phyloP scores from a whole-genome alignment of 2,797 vertebrate genomes.

The Hirundo rustica region DNA sequence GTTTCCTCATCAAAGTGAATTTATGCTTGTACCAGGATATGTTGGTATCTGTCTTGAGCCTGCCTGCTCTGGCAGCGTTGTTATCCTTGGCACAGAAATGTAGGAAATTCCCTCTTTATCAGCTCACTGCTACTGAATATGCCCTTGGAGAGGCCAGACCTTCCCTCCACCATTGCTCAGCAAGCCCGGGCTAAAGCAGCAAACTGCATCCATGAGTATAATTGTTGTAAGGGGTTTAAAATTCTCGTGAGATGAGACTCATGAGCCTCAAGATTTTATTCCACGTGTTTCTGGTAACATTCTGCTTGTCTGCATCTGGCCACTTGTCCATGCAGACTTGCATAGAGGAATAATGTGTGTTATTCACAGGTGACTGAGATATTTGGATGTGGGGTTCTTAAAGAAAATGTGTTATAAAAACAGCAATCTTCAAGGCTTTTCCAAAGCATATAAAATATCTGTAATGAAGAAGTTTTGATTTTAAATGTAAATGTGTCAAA shows the following conservation, averaged over 20 bases:
- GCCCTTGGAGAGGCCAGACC: neutral
- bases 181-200: neutral
- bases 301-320: neutral
- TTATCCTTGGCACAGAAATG: neutral
- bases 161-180: neutral
- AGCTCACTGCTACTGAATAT: neutral
- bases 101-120: constrained; percentile 4
- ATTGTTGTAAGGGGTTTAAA: neutral
- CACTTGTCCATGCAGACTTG: neutral
- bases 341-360: neutral
- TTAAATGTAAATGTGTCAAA: neutral
- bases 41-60: neutral
- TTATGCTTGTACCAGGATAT: neutral
- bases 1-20: neutral
- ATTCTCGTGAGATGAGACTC: neutral
- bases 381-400: neutral
- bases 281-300: neutral
- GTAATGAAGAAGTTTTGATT: neutral
- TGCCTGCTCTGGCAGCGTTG: neutral
- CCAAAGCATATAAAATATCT: neutral
- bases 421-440: neutral
- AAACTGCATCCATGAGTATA: neutral
- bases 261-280: neutral
- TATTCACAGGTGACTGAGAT: neutral
- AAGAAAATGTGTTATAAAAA: neutral